Conservation (phyloP, 2,797 vertebrate genomes). For the Notolepis coatsorum region DNA sequence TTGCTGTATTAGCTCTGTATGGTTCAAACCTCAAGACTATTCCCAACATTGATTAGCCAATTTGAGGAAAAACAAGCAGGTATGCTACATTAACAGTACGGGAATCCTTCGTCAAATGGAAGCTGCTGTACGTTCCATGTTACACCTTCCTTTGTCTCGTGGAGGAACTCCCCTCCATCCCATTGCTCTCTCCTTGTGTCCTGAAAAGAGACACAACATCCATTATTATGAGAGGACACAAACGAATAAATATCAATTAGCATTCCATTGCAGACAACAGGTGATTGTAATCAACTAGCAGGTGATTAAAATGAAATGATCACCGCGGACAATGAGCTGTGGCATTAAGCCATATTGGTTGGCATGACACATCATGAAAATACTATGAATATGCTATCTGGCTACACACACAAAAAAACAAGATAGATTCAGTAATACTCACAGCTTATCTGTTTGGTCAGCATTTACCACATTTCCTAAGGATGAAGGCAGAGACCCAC, state of each 20-base stretch:
- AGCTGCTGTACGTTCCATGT: not conserved
- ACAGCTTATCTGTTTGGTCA: constrained; percentile 64
- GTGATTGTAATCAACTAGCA: no score
- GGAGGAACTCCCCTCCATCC: constrained; percentile 55
- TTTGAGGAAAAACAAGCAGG: constrained; percentile 2
- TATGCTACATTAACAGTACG: not conserved
- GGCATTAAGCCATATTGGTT: not conserved
- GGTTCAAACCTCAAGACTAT: not conserved
- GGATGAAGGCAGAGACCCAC: constrained; percentile 10
- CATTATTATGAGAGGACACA: no score
- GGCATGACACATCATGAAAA: not conserved
- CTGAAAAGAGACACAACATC: constrained; percentile 69
- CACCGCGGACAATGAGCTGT: no score
- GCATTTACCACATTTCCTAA: constrained; percentile 56
- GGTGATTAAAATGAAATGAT: no score
- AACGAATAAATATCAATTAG: no score
- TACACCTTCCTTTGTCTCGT: constrained; percentile 78
- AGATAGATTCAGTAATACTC: constrained; percentile 48
- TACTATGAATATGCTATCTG: not conserved
- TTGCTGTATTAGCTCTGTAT: not conserved
- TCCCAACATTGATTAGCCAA: constrained; percentile 10
- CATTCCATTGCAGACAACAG: no score
- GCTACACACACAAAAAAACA: not conserved
- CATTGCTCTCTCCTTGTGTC: constrained; percentile 75
- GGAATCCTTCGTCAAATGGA: not conserved